phyloP scores from a whole-genome alignment of 2,113 vertebrate species.

The Cebus imitator region DNA sequence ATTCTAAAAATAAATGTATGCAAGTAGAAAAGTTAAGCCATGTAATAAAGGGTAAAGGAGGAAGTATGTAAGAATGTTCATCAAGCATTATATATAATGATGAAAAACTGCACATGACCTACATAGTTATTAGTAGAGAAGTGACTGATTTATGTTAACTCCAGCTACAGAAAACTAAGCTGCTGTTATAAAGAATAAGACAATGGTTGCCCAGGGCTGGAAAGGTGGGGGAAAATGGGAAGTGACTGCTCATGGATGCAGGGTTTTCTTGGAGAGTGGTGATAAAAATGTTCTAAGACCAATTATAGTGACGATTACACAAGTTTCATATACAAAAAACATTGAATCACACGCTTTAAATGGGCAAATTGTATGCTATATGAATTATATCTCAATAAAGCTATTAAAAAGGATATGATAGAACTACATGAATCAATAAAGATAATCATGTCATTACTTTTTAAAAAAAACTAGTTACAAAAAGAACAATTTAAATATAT shows the following conservation, averaged over 20 bases:
- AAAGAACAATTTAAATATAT: not conserved
- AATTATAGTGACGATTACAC: not conserved
- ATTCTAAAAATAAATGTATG: not conserved
- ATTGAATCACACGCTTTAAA: not conserved
- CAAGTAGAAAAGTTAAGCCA: not conserved
- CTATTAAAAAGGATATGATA: not conserved
- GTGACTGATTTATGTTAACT: conserved; percentile 1
- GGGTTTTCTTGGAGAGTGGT: not conserved
- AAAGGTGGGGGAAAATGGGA: not conserved
- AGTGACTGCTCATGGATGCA: not conserved
- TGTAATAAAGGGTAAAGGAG: not conserved
- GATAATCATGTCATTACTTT: not conserved
- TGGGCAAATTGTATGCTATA: not conserved
- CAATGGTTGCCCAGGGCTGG: not conserved
- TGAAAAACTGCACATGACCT: conserved; percentile 5
- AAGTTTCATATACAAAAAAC: not conserved
- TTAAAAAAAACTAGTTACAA: not conserved
- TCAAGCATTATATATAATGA: not conserved
- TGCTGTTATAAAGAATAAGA: not conserved
- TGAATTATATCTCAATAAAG: not conserved
- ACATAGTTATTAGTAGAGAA: not conserved
- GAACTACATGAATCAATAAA: not conserved
- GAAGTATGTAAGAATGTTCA: not conserved
- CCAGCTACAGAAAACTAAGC: conserved; percentile 42
- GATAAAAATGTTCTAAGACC: not conserved